Evolutionary conservation across 2,888 invertebrate species (phyloP), one percentile per base, ranked within the genome.

Genomic region (Chrysolina haemoptera): DNA sequence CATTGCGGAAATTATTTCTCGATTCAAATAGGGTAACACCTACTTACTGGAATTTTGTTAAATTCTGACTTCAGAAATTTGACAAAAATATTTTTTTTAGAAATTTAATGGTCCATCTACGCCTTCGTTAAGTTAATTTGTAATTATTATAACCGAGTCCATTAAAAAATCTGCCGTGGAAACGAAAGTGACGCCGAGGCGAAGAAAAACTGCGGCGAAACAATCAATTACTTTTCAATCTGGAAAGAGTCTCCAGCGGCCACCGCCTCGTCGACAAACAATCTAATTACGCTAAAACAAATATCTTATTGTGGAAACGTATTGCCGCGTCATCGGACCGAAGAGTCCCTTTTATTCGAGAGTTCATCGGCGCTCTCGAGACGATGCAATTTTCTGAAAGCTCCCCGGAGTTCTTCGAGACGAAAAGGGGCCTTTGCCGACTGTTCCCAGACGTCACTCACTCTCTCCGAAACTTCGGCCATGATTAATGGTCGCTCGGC

Each of bases 401-500:
- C 87, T 87, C 87, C 87, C 87, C 85, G 84, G 87, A 87, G 87
- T 85, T 86, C 85, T 87, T 86, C 84, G 84, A 83, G 82, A 79
- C 82, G 80, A 76, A 71, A 73, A 71, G 71, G 71, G 71, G 66
- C 65, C 65, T 50, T 46, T 70, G 70, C 70, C 86, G 85, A 84
- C 85, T 83, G 85, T 86, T 86, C 86, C 86, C 86, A 87, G 86
- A 87, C 88, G 88, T 88, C 88, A 88, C 87, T 88, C 88, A 88
- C 87, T 88, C 88, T 87, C 87, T 76, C 87, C 87, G 89, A 90
- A 89, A 89, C 89, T 89, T 89, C 88, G 83, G 79, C 88, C 88
- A 89, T 90, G 90, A 90, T 90, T 90, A 90, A 90, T 90, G 90
- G 89, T 89, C 86, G 88, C 88, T 88, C 87, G 88, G 88, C 86